Conservation (phyloP, 2,113 vertebrate genomes). For the Pollimyrus isidori region DNA sequence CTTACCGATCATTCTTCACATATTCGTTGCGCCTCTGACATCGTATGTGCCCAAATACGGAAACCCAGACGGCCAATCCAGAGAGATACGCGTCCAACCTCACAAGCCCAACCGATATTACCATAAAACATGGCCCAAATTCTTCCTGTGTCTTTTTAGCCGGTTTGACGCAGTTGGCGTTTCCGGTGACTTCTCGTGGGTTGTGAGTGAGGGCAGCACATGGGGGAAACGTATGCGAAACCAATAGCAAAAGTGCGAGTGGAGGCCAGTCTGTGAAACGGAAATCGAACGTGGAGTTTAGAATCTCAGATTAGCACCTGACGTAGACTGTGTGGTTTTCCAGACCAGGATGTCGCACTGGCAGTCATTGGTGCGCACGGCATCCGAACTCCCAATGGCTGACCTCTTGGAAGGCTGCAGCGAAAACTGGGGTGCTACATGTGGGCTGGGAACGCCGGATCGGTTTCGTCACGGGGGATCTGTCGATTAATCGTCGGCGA, state of each 20-base stretch:
- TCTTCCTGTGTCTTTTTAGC: not conserved
- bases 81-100: not conserved
- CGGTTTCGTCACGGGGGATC: not conserved
- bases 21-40: not conserved
- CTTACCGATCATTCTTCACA: not conserved
- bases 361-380: not conserved
- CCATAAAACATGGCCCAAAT: not conserved
- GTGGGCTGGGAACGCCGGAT: not conserved
- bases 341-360: not conserved
- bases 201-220: not conserved
- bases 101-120: not conserved
- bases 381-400: no score
- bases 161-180: not conserved
- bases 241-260: not conserved
- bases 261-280: not conserved
- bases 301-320: conserved; percentile 9
- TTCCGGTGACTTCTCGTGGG: not conserved
- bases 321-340: not conserved
- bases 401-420: not conserved
- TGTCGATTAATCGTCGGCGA: not conserved
- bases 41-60: not conserved
- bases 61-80: not conserved
- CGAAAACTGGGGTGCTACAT: not conserved
- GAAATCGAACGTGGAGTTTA: not conserved
- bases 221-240: not conserved